Percentiles rank a stretch among this genome's conserved stretches.
Evolutionary conservation across 1,140 invertebrate genomes (phyloP).

Genomic region (Spodoptera litura): DNA sequence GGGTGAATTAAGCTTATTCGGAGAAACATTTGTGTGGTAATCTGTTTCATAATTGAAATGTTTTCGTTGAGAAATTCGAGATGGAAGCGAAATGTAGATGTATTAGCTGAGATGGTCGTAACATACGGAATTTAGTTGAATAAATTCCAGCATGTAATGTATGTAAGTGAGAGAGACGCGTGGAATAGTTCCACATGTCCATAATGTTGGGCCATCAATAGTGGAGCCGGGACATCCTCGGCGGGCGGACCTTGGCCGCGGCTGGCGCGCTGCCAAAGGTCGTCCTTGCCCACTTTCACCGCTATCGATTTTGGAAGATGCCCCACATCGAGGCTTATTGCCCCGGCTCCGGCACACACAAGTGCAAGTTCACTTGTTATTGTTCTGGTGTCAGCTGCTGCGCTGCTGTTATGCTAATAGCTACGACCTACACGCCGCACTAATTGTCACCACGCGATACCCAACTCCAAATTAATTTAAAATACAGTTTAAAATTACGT

Average conservation of each 20-base stretch:
- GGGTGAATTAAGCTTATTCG: neutral
- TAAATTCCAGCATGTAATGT: too few species aligned
- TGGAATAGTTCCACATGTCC: neutral
- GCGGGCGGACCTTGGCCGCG: slow-evolving; percentile 30
- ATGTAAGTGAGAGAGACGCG: neutral
- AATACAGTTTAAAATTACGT: too few species aligned
- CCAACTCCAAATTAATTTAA: too few species aligned
- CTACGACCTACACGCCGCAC: too few species aligned
- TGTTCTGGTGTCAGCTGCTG: slow-evolving; percentile 13
- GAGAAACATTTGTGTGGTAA: too few species aligned
- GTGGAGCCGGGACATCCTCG: slow-evolving; percentile 8
- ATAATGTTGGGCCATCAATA: slow-evolving; percentile 8
- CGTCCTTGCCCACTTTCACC: slow-evolving; percentile 45
- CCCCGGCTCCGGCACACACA: slow-evolving; percentile 6
- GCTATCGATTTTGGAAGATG: slow-evolving; percentile 47
- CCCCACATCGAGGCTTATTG: slow-evolving; percentile 43
- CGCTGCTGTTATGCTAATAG: neutral
- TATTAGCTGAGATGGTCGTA: neutral
- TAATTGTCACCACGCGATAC: too few species aligned
- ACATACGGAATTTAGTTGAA: neutral
- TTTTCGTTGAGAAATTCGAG: too few species aligned
- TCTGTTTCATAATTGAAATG: too few species aligned
- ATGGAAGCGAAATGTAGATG: too few species aligned
- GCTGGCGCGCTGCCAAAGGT: slow-evolving; percentile 44
- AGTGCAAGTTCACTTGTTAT: slow-evolving; percentile 42